Evolutionary conservation across 2,113 vertebrate species (phyloP).

Genomic region (Vulpes ferrilata): DNA sequence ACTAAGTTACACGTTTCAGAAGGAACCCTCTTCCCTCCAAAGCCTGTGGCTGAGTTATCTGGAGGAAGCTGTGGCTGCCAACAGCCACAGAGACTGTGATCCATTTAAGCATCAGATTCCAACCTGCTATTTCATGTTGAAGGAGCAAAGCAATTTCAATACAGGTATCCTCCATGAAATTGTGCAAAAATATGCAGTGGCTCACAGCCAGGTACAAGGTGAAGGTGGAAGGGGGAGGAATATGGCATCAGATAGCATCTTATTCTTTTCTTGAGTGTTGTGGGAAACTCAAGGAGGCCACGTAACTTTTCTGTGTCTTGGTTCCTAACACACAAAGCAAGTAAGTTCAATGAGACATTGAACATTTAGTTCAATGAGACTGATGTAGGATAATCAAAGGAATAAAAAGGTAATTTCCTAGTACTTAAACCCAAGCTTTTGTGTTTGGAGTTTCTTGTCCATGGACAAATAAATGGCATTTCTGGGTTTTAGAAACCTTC

Average conservation of each 20-base stretch:
- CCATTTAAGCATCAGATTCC: slow-evolving; percentile 47
- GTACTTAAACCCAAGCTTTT: neutral
- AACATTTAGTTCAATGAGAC: neutral
- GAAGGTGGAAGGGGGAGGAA: neutral
- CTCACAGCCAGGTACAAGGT: neutral
- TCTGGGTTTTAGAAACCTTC: neutral
- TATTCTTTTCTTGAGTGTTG: neutral
- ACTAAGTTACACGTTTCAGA: neutral
- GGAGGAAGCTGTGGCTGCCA: neutral
- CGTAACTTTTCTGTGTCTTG: neutral
- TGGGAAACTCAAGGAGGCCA: neutral
- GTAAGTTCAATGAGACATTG: neutral
- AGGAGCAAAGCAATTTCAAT: neutral
- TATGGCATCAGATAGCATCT: neutral
- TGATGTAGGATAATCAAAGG: neutral
- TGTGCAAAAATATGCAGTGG: neutral
- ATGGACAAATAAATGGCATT: slow-evolving; percentile 27
- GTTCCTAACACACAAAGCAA: neutral
- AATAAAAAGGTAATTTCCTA: neutral
- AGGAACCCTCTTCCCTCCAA: neutral
- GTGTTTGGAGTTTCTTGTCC: neutral
- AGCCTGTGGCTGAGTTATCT: slow-evolving; percentile 20
- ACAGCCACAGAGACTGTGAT: neutral
- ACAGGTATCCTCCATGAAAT: neutral
- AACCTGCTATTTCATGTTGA: neutral